Evolutionary conservation across 2,888 invertebrate genomes (phyloP), one percentile per base, ranked within the genome.

Genomic region (Drosophila barbarae): DNA sequence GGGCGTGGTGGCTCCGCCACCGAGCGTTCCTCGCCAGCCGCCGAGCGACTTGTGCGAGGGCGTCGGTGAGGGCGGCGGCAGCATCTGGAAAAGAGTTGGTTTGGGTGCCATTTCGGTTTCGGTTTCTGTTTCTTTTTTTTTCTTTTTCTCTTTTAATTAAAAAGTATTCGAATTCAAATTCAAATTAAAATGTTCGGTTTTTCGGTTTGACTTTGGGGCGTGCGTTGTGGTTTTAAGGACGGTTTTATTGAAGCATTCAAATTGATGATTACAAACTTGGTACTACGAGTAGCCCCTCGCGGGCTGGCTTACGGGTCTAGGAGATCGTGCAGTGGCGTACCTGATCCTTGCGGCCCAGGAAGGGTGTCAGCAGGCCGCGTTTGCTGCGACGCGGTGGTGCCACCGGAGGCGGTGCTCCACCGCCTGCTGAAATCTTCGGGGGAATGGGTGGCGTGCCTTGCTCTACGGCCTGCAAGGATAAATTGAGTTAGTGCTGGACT

Each of bases 351-450:
- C 91, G 90, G 55, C 87, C 86, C 69, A 91, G 90, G 63, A 89
- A 76, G 36, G 90, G 90, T 59, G 91, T 91, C 57, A 91, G 89
- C 55, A 92, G 76, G 77, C 92, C 90, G 79, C 92, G 90, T 86
- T 92, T 92, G 86, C 92, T 86, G 78, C 93, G 90, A 85, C 93
- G 88, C 73, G 93, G 90, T 84, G 95, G 95, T 39, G 94, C 94
- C 38, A 94, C 91, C 5, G 92, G 91, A 18, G 90, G 88, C 32
- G 90, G 79, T 9, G 80, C 47, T 12, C 67, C 72, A 9, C 71
- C 75, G 9, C 76, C 84, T 30, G 90, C 86, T 46, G 79, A 79
- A 3, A 77, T 69, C 88, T 94, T 94, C 0, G 94, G 94, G 15
- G 94, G 94, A 74, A 94, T 88, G 1, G 94, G 93, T 10, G 94